These are phyloP conservation scores for Nowickia ferox DNA, from an alignment of 2,888 invertebrate species.

Conservation along the genomic window DNA sequence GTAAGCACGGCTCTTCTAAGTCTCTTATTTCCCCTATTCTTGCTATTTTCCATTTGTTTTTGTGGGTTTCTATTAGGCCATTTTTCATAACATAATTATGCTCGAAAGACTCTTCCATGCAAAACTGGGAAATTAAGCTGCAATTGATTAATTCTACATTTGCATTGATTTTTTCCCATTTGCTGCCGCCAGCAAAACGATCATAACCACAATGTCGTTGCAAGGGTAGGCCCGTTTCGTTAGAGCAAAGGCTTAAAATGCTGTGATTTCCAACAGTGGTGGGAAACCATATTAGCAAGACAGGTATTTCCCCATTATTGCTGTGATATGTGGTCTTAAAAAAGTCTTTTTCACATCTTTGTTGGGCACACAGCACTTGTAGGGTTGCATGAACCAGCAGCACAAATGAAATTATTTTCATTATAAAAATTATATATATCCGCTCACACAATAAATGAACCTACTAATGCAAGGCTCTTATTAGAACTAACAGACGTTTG, in stretches of 20 bases:
- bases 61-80: background rate
- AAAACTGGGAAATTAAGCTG: background rate
- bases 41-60: conserved; percentile 51
- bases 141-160: conserved; percentile 40
- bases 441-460: background rate
- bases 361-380: background rate
- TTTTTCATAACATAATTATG: conserved; percentile 52
- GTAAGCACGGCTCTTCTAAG: conserved; percentile 47
- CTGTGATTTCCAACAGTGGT: conserved; percentile 12
- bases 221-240: conserved; percentile 51
- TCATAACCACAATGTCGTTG: conserved; percentile 50
- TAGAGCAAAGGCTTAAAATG: conserved; percentile 33
- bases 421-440: background rate
- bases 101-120: conserved; percentile 40
- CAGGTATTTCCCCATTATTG: background rate
- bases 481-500: background rate
- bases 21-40: conserved; percentile 24
- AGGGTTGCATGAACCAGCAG: background rate
- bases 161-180: conserved; percentile 38
- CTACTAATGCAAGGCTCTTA: background rate
- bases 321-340: conserved; percentile 1
- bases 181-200: background rate
- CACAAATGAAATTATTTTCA: conserved; percentile 22
- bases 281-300: conserved; percentile 62
- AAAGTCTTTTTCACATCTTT: conserved; percentile 52